phyloP scores from a whole-genome alignment of 2,797 vertebrate species.

The Champsocephalus esox region DNA sequence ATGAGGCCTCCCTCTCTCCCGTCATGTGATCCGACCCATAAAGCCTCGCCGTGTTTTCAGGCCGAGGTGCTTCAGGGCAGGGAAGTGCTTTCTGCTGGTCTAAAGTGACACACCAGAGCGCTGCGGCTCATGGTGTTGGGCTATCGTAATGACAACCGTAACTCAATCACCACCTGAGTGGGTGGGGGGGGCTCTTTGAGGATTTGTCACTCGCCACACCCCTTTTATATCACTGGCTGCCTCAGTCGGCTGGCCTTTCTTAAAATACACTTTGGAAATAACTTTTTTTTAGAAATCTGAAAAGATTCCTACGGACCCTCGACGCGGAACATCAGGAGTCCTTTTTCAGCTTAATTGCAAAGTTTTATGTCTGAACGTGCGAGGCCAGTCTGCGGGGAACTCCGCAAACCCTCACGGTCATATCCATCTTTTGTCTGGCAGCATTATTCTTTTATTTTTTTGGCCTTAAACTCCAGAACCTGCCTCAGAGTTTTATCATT shows the following conservation, averaged over 20 bases:
- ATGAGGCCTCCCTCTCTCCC: conserved; percentile 50
- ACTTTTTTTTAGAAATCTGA: conserved; percentile 58
- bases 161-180: conserved; percentile 43
- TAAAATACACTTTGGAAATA: conserved; percentile 76
- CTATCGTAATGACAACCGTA: conserved; percentile 39
- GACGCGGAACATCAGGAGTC: conserved; percentile 40
- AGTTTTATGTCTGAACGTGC: conserved; percentile 45
- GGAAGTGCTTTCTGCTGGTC: conserved; percentile 73
- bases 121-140: conserved; percentile 53
- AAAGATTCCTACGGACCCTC: conserved; percentile 46
- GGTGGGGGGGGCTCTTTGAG: conserved; percentile 42
- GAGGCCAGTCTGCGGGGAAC: conserved; percentile 43
- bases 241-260: conserved; percentile 20
- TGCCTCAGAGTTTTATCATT: conserved; percentile 65
- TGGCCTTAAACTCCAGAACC: conserved; percentile 75
- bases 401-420: conserved; percentile 47
- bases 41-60: conserved; percentile 36
- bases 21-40: conserved; percentile 54
- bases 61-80: conserved; percentile 43
- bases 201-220: conserved; percentile 44
- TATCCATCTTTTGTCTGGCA: conserved; percentile 51
- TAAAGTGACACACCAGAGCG: conserved; percentile 68
- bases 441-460: conserved; percentile 57
- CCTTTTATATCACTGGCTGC: conserved; percentile 47
- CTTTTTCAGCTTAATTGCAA: conserved; percentile 56